These are phyloP conservation scores for Nasonia vitripennis DNA, from an alignment of 1,140 invertebrate genomes.

Conservation along the genomic window DNA sequence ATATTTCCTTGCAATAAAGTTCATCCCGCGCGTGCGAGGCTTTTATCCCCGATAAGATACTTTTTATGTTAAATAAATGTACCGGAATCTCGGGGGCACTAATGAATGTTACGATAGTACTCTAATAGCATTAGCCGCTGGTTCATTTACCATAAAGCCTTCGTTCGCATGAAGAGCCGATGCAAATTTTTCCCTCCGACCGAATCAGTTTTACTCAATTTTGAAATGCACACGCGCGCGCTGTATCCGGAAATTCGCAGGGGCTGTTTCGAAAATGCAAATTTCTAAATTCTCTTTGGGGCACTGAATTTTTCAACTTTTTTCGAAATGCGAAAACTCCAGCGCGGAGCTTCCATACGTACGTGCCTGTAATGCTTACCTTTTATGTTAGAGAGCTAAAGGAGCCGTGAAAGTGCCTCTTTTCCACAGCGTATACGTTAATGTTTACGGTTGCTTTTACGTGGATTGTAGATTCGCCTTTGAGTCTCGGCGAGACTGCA, in stretches of 20 bases:
- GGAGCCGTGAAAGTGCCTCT: constrained; percentile 20
- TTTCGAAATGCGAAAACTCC: not conserved
- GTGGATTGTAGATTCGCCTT: constrained; percentile 37
- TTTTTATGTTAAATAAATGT: not conserved
- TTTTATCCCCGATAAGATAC: not conserved
- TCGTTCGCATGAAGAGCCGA: not conserved
- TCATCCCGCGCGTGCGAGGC: not conserved
- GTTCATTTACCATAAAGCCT: not conserved
- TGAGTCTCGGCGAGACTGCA: not conserved
- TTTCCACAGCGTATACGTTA: not conserved
- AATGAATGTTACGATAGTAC: constrained; percentile 18
- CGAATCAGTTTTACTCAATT: not conserved
- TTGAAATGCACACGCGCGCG: not conserved
- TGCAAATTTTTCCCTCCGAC: constrained; percentile 7
- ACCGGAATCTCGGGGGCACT: not conserved
- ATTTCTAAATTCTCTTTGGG: not conserved
- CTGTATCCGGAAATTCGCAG: not conserved
- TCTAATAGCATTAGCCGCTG: not conserved
- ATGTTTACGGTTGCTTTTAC: constrained; percentile 37
- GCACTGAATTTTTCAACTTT: not conserved
- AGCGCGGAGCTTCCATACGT: not conserved
- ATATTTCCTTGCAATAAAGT: not conserved
- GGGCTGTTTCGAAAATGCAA: not conserved
- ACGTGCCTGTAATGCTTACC: constrained; percentile 23
- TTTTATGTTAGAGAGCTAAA: constrained; percentile 26